Percentiles rank a stretch among this genome's conserved stretches.
Evolutionary conservation across 1,140 invertebrate genomes (phyloP).

Genomic region (Calliphora vicina): DNA sequence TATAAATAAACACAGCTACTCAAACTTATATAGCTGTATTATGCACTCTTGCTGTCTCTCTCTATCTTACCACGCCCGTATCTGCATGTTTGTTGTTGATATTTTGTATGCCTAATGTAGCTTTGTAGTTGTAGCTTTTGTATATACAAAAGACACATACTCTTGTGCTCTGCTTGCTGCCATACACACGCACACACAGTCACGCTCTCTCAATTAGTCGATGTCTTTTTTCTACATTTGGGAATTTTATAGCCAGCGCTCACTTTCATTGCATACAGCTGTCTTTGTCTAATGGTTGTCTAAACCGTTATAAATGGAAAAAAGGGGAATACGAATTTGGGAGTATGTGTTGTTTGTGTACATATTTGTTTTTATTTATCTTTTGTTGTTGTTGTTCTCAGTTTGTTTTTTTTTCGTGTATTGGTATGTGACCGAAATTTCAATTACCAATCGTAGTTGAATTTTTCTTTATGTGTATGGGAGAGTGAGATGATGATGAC

Average conservation of each 20-base stretch:
- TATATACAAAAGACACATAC: neutral
- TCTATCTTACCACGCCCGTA: conserved; percentile 37
- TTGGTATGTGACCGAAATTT: conserved; percentile 62
- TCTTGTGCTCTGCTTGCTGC: neutral
- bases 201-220: conserved; percentile 30
- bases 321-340: conserved; percentile 3
- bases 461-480: conserved; percentile 15
- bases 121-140: conserved; percentile 38
- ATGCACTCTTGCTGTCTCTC: conserved; percentile 3
- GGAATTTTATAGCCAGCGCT: conserved; percentile 41
- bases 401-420: conserved; percentile 54
- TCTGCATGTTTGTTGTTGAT: neutral
- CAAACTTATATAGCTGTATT: neutral
- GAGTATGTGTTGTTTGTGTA: neutral
- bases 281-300: conserved; percentile 28
- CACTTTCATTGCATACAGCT: conserved; percentile 25
- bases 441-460: conserved; percentile 47
- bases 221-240: conserved; percentile 57
- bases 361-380: neutral
- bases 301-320: conserved; percentile 22
- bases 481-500: neutral
- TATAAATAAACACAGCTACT: too few species aligned
- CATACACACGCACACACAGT: conserved; percentile 47
- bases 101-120: conserved; percentile 35
- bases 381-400: conserved; percentile 38